These are phyloP conservation scores for Hypselothyrea guttata DNA, from an alignment of 2,888 invertebrate genomes.

Conservation along the genomic window DNA sequence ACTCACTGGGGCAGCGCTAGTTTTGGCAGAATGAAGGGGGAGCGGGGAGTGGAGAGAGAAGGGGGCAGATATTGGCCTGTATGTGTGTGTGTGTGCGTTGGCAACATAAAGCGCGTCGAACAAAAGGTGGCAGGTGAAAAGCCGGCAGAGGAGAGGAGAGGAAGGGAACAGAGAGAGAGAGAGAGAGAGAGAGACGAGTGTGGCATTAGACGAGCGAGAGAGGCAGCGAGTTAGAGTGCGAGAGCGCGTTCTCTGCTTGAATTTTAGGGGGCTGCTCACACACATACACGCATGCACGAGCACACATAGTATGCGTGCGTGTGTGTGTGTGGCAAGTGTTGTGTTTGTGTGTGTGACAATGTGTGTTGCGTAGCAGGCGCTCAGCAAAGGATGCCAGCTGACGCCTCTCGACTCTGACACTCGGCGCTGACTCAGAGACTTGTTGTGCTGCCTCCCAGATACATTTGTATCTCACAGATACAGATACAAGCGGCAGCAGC, in stretches of 20 bases:
- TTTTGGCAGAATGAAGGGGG: slow-evolving; percentile 11
- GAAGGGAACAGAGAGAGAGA: neutral
- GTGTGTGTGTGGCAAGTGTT: slow-evolving; percentile 12
- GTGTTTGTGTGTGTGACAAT: slow-evolving; percentile 68
- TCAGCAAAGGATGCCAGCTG: slow-evolving; percentile 48
- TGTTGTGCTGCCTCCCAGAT: slow-evolving; percentile 53
- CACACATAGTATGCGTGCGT: no score
- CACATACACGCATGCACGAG: slow-evolving; percentile 17
- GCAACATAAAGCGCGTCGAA: slow-evolving; percentile 47
- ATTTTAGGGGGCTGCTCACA: slow-evolving; percentile 9
- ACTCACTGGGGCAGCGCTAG: slow-evolving; percentile 26
- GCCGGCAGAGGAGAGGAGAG: slow-evolving; percentile 1
- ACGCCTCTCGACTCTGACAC: neutral
- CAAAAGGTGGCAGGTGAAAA: slow-evolving; percentile 42
- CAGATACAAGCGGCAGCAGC: neutral
- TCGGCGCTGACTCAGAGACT: slow-evolving; percentile 36
- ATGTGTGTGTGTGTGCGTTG: slow-evolving; percentile 36
- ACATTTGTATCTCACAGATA: slow-evolving; percentile 58
- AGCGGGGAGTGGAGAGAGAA: neutral
- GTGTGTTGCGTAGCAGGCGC: slow-evolving; percentile 72
- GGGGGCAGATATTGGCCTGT: neutral
- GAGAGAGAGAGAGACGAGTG: slow-evolving; percentile 7
- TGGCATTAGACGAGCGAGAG: neutral
- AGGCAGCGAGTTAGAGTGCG: neutral
- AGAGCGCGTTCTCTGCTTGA: neutral